Percentiles rank a stretch among this genome's conserved stretches.
Evolutionary conservation across 2,888 invertebrate species (phyloP).

Genomic region (Hetaerina titia): DNA sequence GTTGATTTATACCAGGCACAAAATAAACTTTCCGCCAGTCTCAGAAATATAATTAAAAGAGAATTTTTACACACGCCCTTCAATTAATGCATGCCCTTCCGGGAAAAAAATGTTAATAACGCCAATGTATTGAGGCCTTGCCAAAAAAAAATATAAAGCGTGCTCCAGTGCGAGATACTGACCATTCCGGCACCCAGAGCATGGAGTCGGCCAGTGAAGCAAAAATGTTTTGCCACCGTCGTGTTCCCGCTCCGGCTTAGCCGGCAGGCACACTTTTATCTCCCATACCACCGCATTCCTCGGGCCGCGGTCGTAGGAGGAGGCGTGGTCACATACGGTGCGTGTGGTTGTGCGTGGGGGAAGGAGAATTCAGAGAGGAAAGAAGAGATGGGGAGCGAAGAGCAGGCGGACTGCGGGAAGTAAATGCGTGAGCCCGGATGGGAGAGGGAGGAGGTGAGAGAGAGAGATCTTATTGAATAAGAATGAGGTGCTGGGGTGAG

Average conservation of each 20-base stretch:
- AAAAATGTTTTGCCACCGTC: slow-evolving; percentile 9
- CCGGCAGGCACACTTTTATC: background rate
- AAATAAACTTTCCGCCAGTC: too few relatives aligned
- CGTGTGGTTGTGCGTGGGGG: background rate
- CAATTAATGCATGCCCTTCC: too few relatives aligned
- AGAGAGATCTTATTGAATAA: slow-evolving; percentile 57
- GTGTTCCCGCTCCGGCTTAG: background rate
- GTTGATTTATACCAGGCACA: too few relatives aligned
- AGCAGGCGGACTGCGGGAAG: background rate
- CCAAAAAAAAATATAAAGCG: background rate
- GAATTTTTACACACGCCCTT: too few relatives aligned
- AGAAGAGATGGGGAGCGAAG: background rate
- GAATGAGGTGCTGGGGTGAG: slow-evolving; percentile 49
- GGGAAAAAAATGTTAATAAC: too few relatives aligned
- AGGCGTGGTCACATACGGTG: too few relatives aligned
- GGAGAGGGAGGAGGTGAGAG: background rate
- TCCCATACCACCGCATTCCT: background rate
- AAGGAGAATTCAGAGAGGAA: background rate
- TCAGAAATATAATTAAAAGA: too few relatives aligned
- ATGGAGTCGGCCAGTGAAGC: background rate
- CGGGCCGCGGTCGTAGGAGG: background rate
- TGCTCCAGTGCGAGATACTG: background rate
- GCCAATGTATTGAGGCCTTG: background rate
- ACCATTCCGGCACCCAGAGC: background rate
- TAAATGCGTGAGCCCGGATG: background rate